Conservation (phyloP, 2,797 vertebrate genomes). For the Setipinna tenuifilis region DNA sequence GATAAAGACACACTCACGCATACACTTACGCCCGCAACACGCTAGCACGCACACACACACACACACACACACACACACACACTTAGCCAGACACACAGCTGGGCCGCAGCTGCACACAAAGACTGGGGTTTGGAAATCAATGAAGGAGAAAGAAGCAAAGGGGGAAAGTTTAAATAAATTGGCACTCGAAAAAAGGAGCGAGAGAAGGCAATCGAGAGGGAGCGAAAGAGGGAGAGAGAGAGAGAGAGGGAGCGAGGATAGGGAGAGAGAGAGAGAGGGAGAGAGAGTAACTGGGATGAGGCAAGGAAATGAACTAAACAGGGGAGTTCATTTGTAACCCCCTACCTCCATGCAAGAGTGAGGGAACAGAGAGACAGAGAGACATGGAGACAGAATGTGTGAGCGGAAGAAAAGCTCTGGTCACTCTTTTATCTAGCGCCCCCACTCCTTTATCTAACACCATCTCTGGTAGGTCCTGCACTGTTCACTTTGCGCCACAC, state of each 20-base stretch:
- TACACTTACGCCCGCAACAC: too few relatives aligned
- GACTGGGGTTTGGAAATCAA: conserved; percentile 86
- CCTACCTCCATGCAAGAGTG: not conserved
- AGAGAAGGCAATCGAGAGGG: conserved; percentile 63
- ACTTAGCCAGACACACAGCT: conserved; percentile 76
- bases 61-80: conserved; percentile 14
- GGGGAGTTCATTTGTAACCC: conserved; percentile 13
- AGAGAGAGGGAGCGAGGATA: conserved; percentile 53
- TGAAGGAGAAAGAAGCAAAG: conserved; percentile 85
- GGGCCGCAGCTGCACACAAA: conserved; percentile 84
- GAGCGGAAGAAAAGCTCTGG: not conserved
- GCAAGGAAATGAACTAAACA: conserved; percentile 23
- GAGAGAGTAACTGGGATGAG: conserved; percentile 49
- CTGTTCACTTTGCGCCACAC: not conserved
- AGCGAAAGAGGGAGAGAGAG: conserved; percentile 44
- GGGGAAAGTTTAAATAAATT: conserved; percentile 82
- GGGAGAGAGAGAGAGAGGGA: conserved; percentile 75
- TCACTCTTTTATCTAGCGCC: not conserved
- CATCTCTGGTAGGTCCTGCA: not conserved
- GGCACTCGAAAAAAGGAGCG: conserved; percentile 81
- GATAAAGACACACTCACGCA: conserved; percentile 58
- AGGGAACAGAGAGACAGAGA: conserved; percentile 48
- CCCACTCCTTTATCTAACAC: not conserved
- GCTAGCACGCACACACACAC: conserved; percentile 26
- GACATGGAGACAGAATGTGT: conserved; percentile 27